Conservation (phyloP, 2,113 vertebrate species). For the Motacilla alba region DNA sequence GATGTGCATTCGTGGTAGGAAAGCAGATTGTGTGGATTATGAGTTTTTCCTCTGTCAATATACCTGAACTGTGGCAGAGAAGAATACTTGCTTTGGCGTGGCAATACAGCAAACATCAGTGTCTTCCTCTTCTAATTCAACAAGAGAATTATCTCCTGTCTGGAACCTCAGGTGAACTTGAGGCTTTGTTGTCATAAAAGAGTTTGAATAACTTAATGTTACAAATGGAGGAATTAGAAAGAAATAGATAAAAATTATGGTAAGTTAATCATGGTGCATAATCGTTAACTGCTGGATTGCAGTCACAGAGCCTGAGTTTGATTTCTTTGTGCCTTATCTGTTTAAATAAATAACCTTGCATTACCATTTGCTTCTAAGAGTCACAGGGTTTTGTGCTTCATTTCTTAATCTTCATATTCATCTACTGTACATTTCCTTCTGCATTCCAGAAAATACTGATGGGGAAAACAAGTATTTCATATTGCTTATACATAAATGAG, state of each 20-base stretch:
- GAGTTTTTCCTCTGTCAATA: not conserved
- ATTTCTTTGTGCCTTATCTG: not conserved
- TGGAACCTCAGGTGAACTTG: not conserved
- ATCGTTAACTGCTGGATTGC: not conserved
- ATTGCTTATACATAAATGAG: not conserved
- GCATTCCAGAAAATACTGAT: not conserved
- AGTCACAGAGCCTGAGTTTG: not conserved
- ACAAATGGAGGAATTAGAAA: not conserved
- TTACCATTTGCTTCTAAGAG: not conserved
- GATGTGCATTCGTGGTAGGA: not conserved
- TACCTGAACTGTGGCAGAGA: not conserved
- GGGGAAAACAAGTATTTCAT: not conserved
- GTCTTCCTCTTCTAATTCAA: not conserved
- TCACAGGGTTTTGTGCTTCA: not conserved
- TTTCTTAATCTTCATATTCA: not conserved
- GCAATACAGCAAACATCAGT: not conserved
- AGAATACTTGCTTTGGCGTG: not conserved
- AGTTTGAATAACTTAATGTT: not conserved
- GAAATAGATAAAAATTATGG: not conserved
- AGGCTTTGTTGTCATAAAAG: not conserved
- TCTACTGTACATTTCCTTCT: not conserved
- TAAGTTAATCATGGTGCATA: not conserved
- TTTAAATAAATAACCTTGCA: not conserved
- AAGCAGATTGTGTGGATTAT: not conserved
- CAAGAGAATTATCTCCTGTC: not conserved